Evolutionary conservation across 53 echinoderm and acorn worm species (phyloP), one percentile per base, ranked within the genome.

Genomic region (Mesocentrotus franciscanus): DNA sequence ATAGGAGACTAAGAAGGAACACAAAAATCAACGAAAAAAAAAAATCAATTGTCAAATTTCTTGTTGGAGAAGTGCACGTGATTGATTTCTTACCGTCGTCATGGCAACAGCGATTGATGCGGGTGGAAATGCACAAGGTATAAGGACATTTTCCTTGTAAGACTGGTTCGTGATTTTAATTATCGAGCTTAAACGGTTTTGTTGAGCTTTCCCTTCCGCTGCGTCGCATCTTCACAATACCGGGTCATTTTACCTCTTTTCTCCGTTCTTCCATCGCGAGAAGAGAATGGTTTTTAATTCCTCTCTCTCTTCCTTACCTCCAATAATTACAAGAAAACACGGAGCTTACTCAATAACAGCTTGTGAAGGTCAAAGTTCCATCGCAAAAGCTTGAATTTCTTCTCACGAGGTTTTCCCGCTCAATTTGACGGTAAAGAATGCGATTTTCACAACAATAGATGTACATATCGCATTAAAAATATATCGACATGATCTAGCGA

Each of bases 161-260:
- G 59, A 30, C 94, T 20, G 94, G 94, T 93, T 93, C 94, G 94
- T 93, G 94, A 93, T 93, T 93, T 93, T 93, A 93, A 93, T 93
- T 93, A 79, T 93, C 83, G 94, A 78, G 94, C 94, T 81, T 81
- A 93, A 93, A 83, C 81, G 94, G 83, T 81, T 93, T 93, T 68
- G 79, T 93, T 78, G 79, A 26, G 56, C 61, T 64, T 66, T 93
- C 26, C 61, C 78, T 78, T 93, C 94, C 68, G 94, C 94, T 78
- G 32, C 94, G 9, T n/a, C 58, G 78, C 58, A 60, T 58, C 34
- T 26, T 60, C 61, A 81, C 24, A 93, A 78, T 93, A 56, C 78
- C 91, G 17, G 64, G 33, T 42, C 94, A 58, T 93, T 93, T 93
- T 79, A n/a, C 35, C 75, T 81, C 83, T 61, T 29, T 79, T 93